Evolutionary conservation across 1,140 invertebrate species (phyloP), one percentile per base, ranked within the genome.

Genomic region (Teleogryllus occipitalis): DNA sequence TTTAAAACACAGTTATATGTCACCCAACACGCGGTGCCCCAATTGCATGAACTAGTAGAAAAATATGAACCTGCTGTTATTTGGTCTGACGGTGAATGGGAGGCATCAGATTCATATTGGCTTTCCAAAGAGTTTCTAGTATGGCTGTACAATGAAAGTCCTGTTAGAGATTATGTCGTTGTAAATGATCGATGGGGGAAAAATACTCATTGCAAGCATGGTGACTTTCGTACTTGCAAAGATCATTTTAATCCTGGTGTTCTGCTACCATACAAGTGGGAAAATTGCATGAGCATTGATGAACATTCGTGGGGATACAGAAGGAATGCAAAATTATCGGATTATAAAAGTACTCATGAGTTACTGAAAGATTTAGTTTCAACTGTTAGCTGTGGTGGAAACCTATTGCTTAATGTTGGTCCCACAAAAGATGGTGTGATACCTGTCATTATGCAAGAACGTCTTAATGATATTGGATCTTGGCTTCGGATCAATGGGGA

Each of bases 131-230:
- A 93, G 81, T 92, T 96, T 82, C 87, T 99, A 5, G 93, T 97
- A 10, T 99, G 97, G 96, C 87, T 99, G 0, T 99, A 97, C 83
- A 98, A 98, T 85, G 92, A 97, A 8, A 98, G 96, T 85, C 96
- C 97, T 1, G 95, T 98, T 0, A 93, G 93, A 84, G 91, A 97
- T 77, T 93, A 91, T 8, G 90, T 98, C 10, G 95, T 98, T 0
- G 92, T 92, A 0, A 97, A 97, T 86, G 94, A 96, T 84, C 88
- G 95, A 83, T 97, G 95, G 95, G 96, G 97, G 7, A 86, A 83
- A 47, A 90, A 90, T 74, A 93, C 91, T 3, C 86, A 90, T 2
- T 98, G 97, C 81, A 88, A 93, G 82, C 97, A 98, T 87, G 97
- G 97, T 39, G 96, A 93, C 82, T 96, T 94, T 85, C 93, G 92